phyloP scores from a whole-genome alignment of 1,140 invertebrate genomes.

The Oryzaephilus surinamensis region DNA sequence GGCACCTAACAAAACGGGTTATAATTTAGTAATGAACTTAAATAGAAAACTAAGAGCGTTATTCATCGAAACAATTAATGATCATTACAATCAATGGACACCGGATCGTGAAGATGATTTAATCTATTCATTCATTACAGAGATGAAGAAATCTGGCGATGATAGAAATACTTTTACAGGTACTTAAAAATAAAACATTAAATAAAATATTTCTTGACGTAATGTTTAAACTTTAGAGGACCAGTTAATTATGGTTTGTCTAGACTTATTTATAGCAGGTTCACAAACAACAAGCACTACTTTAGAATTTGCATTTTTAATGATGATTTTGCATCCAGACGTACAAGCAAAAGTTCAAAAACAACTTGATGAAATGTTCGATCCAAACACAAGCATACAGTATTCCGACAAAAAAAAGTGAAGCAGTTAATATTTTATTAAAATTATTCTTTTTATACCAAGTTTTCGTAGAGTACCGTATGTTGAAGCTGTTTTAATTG shows the following conservation, averaged over 20 bases:
- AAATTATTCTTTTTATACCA: too few species aligned
- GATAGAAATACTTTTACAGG: constrained; percentile 18
- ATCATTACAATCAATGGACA: constrained; percentile 45
- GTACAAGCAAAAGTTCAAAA: constrained; percentile 67
- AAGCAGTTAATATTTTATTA: neutral
- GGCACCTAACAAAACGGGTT: constrained; percentile 54
- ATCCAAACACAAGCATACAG: constrained; percentile 38
- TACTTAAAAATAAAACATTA: constrained; percentile 6
- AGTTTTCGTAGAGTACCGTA: constrained; percentile 44
- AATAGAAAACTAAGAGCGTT: constrained; percentile 49
- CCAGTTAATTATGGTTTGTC: constrained; percentile 62
- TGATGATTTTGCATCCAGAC: constrained; percentile 64
- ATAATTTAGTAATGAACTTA: constrained; percentile 50
- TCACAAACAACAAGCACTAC: constrained; percentile 73
- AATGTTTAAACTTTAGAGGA: constrained; percentile 43
- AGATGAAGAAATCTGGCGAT: constrained; percentile 43
- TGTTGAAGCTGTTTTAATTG: constrained; percentile 47
- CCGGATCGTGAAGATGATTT: constrained; percentile 50
- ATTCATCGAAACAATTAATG: constrained; percentile 47
- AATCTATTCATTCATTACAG: constrained; percentile 64
- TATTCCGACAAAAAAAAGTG: constrained; percentile 8
- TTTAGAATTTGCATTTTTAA: constrained; percentile 65
- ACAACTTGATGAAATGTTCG: constrained; percentile 70
- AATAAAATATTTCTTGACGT: too few species aligned
- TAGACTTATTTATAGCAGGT: constrained; percentile 75